A percentile compares a stretch with the other conserved stretches of the same genome.
phyloP scores from a whole-genome alignment of 2,888 invertebrate species.

The Brachyopa scutellaris region DNA sequence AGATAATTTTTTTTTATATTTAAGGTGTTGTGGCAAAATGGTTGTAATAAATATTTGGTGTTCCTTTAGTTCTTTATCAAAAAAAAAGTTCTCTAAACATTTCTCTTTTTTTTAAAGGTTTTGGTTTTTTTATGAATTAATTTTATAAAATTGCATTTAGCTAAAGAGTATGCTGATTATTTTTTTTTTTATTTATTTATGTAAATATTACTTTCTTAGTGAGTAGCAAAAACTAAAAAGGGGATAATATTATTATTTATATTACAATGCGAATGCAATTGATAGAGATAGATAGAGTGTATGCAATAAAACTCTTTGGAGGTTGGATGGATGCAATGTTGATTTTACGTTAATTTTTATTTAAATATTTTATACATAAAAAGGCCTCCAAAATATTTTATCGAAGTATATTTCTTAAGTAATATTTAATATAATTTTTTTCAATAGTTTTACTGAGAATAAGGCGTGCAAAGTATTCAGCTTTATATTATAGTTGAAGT shows the following conservation, averaged over 20 bases:
- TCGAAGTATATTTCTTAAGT: conserved; percentile 43
- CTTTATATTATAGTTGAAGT: conserved; percentile 31
- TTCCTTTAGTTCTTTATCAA: not conserved
- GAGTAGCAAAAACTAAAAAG: conserved; percentile 26
- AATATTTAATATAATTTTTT: conserved; percentile 60
- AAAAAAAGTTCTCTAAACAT: not conserved
- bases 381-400: conserved; percentile 70
- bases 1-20: conserved; percentile 23
- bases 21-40: conserved; percentile 23
- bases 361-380: conserved; percentile 27
- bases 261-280: conserved; percentile 47
- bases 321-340: conserved; percentile 50
- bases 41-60: conserved; percentile 8
- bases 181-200: not conserved
- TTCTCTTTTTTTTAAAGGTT: not conserved
- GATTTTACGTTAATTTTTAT: conserved; percentile 18
- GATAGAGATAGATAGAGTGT: conserved; percentile 1
- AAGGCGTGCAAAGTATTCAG: conserved; percentile 71
- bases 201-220: not conserved
- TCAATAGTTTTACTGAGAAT: conserved; percentile 42
- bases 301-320: conserved; percentile 43
- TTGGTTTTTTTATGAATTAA: conserved; percentile 8
- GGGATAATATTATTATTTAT: conserved; percentile 2
- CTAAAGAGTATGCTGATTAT: conserved; percentile 23
- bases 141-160: conserved; percentile 47